These are phyloP conservation scores for Centruroides sculpturatus DNA, from an alignment of 1,140 invertebrate species.

Conservation along the genomic window DNA sequence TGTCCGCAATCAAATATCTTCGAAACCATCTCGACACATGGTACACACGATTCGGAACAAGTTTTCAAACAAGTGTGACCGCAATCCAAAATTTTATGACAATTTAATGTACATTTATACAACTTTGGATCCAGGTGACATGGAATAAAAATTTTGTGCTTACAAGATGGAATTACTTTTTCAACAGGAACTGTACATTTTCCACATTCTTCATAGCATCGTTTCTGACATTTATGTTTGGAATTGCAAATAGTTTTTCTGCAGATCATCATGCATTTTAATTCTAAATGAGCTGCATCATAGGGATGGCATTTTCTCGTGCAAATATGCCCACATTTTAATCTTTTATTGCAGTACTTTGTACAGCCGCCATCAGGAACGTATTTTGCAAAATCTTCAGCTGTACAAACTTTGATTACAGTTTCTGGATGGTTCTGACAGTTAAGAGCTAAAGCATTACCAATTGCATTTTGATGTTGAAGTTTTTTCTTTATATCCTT, in stretches of 20 bases:
- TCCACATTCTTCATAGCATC: slow-evolving; percentile 15
- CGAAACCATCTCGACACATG: not conserved
- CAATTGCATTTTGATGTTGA: slow-evolving; percentile 17
- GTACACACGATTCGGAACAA: slow-evolving; percentile 7
- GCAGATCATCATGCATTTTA: slow-evolving; percentile 8
- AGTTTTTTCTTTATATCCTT: slow-evolving; percentile 22
- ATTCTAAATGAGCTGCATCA: slow-evolving; percentile 4
- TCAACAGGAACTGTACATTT: slow-evolving; percentile 7
- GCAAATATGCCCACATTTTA: slow-evolving; percentile 18
- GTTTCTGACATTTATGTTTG: slow-evolving; percentile 8
- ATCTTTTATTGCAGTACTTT: slow-evolving; percentile 7
- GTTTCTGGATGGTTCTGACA: slow-evolving; percentile 11
- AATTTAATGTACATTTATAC: not conserved
- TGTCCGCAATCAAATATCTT: too few species aligned
- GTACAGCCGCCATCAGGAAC: slow-evolving; percentile 14
- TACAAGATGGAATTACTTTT: not conserved
- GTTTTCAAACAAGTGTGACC: slow-evolving; percentile 11
- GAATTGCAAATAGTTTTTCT: slow-evolving; percentile 2
- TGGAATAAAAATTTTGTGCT: slow-evolving; percentile 1
- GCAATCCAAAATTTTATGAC: slow-evolving; percentile 9
- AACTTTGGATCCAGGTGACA: slow-evolving; percentile 3
- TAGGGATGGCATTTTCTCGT: slow-evolving; percentile 14
- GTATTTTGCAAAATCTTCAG: slow-evolving; percentile 6
- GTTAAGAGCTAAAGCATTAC: slow-evolving; percentile 11
- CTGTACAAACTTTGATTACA: not conserved